A percentile compares a stretch with the other conserved stretches of the same genome.
Conservation (phyloP, 2,888 invertebrate genomes). For the Brenthis hecate region DNA sequence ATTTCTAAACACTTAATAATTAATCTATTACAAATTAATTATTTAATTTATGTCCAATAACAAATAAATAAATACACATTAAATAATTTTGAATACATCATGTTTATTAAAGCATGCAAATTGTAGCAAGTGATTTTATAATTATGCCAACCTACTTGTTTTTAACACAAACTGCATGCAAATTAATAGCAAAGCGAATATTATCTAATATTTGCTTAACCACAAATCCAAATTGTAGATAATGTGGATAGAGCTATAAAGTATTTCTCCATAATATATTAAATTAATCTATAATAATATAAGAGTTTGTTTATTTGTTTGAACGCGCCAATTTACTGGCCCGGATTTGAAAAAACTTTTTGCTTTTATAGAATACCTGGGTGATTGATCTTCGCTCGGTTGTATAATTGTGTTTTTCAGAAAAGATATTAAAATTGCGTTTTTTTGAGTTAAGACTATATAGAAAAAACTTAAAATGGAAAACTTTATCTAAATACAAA, state of each 20-base stretch:
- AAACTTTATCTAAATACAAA: too few species aligned
- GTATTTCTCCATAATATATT: conserved; percentile 2
- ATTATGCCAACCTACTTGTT: conserved; percentile 32
- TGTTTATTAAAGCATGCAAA: conserved; percentile 30
- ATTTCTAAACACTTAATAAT: too few species aligned
- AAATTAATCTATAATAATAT: too few species aligned
- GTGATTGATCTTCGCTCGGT: too few species aligned
- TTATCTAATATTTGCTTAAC: conserved; percentile 39
- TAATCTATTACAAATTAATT: too few species aligned
- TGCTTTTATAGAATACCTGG: too few species aligned
- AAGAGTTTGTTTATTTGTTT: too few species aligned
- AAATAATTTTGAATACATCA: conserved; percentile 26
- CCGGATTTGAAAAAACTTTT: too few species aligned
- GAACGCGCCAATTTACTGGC: too few species aligned
- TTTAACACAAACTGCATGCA: conserved; percentile 41
- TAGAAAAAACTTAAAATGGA: too few species aligned
- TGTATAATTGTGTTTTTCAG: not conserved
- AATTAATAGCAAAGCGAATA: conserved; percentile 36
- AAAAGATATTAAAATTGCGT: too few species aligned
- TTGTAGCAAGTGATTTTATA: conserved; percentile 37
- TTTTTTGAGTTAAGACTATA: too few species aligned
- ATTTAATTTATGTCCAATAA: not conserved
- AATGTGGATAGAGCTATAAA: not conserved
- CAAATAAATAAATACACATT: conserved; percentile 10
- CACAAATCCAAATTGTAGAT: conserved; percentile 33